Base-by-base conservation (phyloP, 2,113 vertebrate species). In the Psilopogon haemacephalus region DNA sequence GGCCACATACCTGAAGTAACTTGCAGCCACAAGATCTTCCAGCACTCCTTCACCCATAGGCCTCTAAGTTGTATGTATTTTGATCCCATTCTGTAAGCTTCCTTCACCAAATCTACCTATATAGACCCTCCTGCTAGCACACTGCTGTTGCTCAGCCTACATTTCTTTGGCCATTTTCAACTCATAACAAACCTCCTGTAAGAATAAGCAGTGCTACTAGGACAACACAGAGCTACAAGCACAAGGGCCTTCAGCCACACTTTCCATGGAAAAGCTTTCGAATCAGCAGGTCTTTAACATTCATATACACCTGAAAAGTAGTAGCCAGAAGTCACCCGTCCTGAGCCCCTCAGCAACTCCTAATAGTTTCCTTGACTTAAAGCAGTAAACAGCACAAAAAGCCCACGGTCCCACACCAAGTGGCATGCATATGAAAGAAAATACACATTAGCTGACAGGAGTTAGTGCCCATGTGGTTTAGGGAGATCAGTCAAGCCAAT, bases 401-500 rank as follows among this genome's bases (percentile, higher is more conserved):
- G 3, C 28, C 7, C 30, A 27, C 62, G 16, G 15, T 37, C 7
- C 24, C 24, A 11, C 4, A 26, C 11, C 19, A 42, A 1, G 5
- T 4, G 18, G 11, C 8, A 48, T 55, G 14, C 0, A 2, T 6
- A 9, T 28, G 23, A 28, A 75, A 60, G n/a, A 50, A 82, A 64
- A 59, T 7, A 37, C 11, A 15, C 15, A 32, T 13, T 18, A 78
- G 11, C 9, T 17, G 3, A 40, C 5, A 24, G 12, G 11, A 58
- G 6, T 70, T 50, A 42, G 16, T 5, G 8, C 15, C n/a, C 15
- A 0, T 1, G 7, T 18, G 7, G 4, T 32, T 42, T 72, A 24
- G 11, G 13, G 7, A 42, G 13, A 37, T 26, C 30, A 65, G 35
- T 2, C 75, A 35, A 87, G 20, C 6, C 6, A 13, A 1, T 1